Conservation (phyloP, 2,797 vertebrate genomes). For the Luscinia megarhynchos region DNA sequence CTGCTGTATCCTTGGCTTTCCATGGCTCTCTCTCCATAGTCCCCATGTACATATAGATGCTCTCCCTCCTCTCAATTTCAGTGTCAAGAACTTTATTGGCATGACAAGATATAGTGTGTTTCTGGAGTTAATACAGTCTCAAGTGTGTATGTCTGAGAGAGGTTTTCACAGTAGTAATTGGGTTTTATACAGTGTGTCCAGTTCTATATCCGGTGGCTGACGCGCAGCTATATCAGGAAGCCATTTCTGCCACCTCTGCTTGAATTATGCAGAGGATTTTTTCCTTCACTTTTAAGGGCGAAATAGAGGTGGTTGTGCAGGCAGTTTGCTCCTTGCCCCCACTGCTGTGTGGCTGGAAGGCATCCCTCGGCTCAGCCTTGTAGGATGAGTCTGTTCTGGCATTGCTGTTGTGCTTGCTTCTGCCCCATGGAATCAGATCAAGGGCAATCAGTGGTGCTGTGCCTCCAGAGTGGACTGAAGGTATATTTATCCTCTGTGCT, state of each 20-base stretch:
- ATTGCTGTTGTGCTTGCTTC: accelerated
- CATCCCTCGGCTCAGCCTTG: background rate
- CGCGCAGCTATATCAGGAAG: constrained; percentile 56
- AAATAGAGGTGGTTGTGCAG: background rate
- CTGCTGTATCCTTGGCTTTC: background rate
- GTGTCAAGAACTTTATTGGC: constrained; percentile 61
- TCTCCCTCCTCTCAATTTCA: background rate
- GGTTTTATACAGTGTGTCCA: constrained; percentile 70
- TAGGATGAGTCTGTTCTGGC: background rate
- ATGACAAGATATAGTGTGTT: constrained; percentile 63
- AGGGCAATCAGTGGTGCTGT: background rate
- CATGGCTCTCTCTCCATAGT: background rate
- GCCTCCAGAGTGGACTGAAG: background rate
- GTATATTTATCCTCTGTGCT: background rate
- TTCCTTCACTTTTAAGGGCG: background rate
- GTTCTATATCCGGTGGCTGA: constrained; percentile 59
- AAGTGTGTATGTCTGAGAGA: constrained; percentile 63
- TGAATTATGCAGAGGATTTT: constrained; percentile 39
- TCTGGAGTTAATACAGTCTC: constrained; percentile 68
- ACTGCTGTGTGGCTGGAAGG: background rate
- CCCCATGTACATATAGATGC: background rate
- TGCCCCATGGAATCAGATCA: background rate
- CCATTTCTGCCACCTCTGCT: constrained; percentile 55
- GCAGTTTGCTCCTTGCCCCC: background rate
- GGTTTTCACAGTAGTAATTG: constrained; percentile 68